These are phyloP conservation scores for Phymastichus coffea DNA, from an alignment of 1,140 invertebrate species.

Conservation along the genomic window DNA sequence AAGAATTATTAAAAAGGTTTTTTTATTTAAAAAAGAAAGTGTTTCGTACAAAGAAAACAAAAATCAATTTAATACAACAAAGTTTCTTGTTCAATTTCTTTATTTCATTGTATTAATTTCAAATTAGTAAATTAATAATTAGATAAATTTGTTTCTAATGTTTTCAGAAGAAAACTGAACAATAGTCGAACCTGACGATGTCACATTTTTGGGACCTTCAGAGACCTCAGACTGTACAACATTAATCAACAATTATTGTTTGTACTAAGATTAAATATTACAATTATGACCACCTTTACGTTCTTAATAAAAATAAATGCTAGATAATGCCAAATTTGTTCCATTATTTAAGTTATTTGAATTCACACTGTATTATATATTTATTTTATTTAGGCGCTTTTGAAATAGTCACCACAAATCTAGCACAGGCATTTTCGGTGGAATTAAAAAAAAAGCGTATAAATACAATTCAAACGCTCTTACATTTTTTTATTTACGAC, in stretches of 20 bases:
- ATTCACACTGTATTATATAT: constrained; percentile 31
- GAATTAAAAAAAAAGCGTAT: constrained; percentile 24
- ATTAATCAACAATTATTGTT: constrained; percentile 55
- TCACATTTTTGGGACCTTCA: constrained; percentile 45
- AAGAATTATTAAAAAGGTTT: constrained; percentile 17
- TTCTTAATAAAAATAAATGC: constrained; percentile 58
- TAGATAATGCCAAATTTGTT: constrained; percentile 53
- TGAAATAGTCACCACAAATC: constrained; percentile 37
- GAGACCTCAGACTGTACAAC: constrained; percentile 56
- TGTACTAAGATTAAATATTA: constrained; percentile 54
- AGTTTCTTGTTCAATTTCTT: constrained; percentile 31
- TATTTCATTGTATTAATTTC: constrained; percentile 38
- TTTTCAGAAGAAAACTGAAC: constrained; percentile 56
- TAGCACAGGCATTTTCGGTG: constrained; percentile 30
- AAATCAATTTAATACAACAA: constrained; percentile 3
- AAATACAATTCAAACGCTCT: too few relatives aligned
- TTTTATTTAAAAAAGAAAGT: constrained; percentile 2
- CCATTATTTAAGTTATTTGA: constrained; percentile 39
- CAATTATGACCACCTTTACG: constrained; percentile 49
- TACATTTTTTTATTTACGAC: constrained; percentile 12
- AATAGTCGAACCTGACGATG: constrained; percentile 55
- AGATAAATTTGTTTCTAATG: constrained; percentile 41
- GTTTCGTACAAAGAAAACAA: constrained; percentile 1
- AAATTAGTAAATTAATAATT: constrained; percentile 43
- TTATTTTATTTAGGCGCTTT: constrained; percentile 39